Base-by-base conservation (phyloP, 2,888 invertebrate species). In the Tiliacea aurago region DNA sequence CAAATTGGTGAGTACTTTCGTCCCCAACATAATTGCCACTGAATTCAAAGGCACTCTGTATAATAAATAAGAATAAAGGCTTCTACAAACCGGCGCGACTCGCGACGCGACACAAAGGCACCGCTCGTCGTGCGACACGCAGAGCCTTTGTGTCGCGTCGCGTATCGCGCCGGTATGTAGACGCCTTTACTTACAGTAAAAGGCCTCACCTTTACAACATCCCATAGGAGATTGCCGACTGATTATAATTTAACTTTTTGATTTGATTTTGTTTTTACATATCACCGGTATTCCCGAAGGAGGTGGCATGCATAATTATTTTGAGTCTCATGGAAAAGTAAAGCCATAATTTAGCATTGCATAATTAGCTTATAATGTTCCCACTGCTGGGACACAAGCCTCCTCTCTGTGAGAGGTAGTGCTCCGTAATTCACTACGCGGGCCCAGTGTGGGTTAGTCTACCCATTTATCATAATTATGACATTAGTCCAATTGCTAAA, bases 191-290 rank as follows among this genome's bases (percentile, higher is more conserved):
- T 20, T 18, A 23, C n/a, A 11, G 9, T 11, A 9, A 55, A 33
- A n/a, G 45, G 13, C 18, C 4, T 18, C 20, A n/a, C n/a, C n/a
- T 58, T 23, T 13, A 28, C 28, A 15, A 28, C 23, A 23, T 56
- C 78, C 37, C 74, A 5, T 49, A 45, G 58, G 78, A 58, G 2
- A 70, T 74, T 58, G 20, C 13, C 10, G n/a, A 18, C 49, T 28
- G 71, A 70, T 78, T 58, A 45, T 74, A 70, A 78, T 59, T 45
- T 41, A 51, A 74, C 58, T 70, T 70, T 74, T 45, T 78, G 37
- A 74, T 74, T 70, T 37, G 78, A n/a, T 49, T 78, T 78, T 56
- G 56, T 56, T 74, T 70, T n/a, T 13, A 51, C 2, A 37, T 37
- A 37, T 45, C 43, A 15, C 43, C 15, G 75, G 33, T 63, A 45